Base-by-base conservation (phyloP, 1,140 invertebrate genomes). In the Orchesella cincta region DNA sequence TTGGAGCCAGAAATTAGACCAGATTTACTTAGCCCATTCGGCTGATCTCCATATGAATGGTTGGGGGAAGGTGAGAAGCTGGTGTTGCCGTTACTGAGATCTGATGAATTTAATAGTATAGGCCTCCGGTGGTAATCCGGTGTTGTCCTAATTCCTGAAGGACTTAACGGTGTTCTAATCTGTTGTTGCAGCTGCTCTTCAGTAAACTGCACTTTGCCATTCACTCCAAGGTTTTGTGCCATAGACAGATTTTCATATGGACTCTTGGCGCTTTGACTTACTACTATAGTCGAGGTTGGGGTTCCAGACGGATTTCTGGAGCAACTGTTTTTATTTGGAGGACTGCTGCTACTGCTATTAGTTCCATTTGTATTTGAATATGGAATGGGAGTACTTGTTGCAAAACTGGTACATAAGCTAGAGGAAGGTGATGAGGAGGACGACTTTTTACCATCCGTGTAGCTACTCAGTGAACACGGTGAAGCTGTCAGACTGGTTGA, bases 201-300 rank as follows among this genome's bases (percentile, higher is more conserved):
- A 14, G 5, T 23, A 57, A 57, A 46, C 39, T 57, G 52, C 5
- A 57, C 23, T 57, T 14, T 57, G 14, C 52, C 52, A 23, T 57
- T 57, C 23, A 26, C 5, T 57, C 23, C 52, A 57, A n/a, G 8
- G 5, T 23, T 14, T 26, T 57, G 14, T 14, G 52, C 3, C 8
- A 23, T 12, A n/a, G 12, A 57, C 8, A 67, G 62, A 31, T 81
- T 81, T 39, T 81, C 80, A 28, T 81, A 81, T 16, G 77, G 80
- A 57, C 78, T 79, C 39, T 77, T 77, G 3, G 52, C 57, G 23
- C 62, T 31, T 67, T 67, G 62, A 12, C 12, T n/a, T 14, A 67
- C 62, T 67, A 33, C 1, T 31, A 67, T 67, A 2, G 62, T 67
- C 14, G 62, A 12, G 1, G 23, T 29, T 8, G 8, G 26, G 23